Conservation (phyloP, 2,797 vertebrate species). For the Fistularia commersonii region DNA sequence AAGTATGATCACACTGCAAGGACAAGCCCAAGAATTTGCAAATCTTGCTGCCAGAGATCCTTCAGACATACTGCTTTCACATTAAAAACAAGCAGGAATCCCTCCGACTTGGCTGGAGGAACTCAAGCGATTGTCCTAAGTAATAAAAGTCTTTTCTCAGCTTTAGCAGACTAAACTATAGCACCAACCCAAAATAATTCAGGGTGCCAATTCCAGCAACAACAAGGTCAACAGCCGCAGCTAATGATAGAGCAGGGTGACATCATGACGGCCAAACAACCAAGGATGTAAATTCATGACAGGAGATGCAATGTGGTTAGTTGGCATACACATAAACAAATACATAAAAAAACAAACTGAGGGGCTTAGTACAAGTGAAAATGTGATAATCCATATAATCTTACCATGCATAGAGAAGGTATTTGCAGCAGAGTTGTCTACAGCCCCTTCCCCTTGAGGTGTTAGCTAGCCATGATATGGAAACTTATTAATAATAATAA, state of each 20-base stretch:
- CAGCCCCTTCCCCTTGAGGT: too few species aligned
- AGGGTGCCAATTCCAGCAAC: conserved; percentile 42
- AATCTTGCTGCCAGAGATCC: conserved; percentile 30
- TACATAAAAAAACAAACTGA: conserved; percentile 1
- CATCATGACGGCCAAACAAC: conserved; percentile 16
- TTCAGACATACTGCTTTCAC: conserved; percentile 10
- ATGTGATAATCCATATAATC: too few species aligned
- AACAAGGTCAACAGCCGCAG: conserved; percentile 28
- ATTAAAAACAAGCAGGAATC: conserved; percentile 36
- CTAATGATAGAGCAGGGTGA: conserved; percentile 48
- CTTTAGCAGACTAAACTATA: conserved; percentile 55
- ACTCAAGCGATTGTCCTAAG: conserved; percentile 1
- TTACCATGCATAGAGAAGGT: too few species aligned
- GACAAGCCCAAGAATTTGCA: conserved; percentile 52
- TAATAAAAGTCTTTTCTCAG: conserved; percentile 24
- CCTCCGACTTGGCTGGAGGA: conserved; percentile 17
- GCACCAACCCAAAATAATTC: conserved; percentile 41
- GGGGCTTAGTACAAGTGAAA: too few species aligned
- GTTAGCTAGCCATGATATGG: too few species aligned
- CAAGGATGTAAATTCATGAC: conserved; percentile 26
- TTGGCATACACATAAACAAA: conserved; percentile 9
- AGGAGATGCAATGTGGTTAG: conserved; percentile 27
- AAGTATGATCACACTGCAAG: conserved; percentile 29
- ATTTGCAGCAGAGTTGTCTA: too few species aligned
- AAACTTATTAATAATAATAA: too few species aligned